Evolutionary conservation across 2,888 invertebrate species (phyloP), one percentile per base, ranked within the genome.

Genomic region (Pachymerium ferrugineum): DNA sequence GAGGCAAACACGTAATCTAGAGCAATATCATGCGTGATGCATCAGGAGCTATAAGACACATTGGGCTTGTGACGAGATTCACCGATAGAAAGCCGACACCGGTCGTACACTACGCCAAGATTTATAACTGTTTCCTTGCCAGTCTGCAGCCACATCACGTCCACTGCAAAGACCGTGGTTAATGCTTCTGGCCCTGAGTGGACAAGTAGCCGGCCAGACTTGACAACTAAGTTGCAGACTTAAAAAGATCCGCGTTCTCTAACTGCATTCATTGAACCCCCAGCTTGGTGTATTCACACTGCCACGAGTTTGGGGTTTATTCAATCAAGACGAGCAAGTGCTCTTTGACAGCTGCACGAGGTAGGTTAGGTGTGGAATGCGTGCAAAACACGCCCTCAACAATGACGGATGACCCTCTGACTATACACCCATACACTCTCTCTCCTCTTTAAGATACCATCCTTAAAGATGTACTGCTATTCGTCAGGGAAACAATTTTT

Each of bases 61-160:
- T 62, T 62, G 62, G n/a, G 62, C n/a, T 62, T 62, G 62, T 62
- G 62, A n/a, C 62, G 62, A 62, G 62, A 62, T 62, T 62, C 14
- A 3, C 62, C 25, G 28, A 62, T 28, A 62, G 62, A 62, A 62
- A 62, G 62, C 62, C 62, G 62, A 62, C 62, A 62, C 12, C 14
- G 62, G 62, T 62, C 62, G 62, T 62, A 62, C 62, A 62, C 62
- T 62, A 28, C 62, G 5, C 62, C 62, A 62, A 62, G 62, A 62
- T 62, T 62, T 62, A 62, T 28, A 62, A 62, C 62, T 62, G 62
- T 62, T 62, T 62, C 62, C 62, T 62, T 62, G 62, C 62, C 62
- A 62, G 62, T 62, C 62, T 62, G 62, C 62, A 62, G 62, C 62
- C 62, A 62, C 62, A 62, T 62, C 62, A 62, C 62, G 62, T 62